phyloP scores from a whole-genome alignment of 2,797 vertebrate species.

The Pipistrellus pipistrellus region DNA sequence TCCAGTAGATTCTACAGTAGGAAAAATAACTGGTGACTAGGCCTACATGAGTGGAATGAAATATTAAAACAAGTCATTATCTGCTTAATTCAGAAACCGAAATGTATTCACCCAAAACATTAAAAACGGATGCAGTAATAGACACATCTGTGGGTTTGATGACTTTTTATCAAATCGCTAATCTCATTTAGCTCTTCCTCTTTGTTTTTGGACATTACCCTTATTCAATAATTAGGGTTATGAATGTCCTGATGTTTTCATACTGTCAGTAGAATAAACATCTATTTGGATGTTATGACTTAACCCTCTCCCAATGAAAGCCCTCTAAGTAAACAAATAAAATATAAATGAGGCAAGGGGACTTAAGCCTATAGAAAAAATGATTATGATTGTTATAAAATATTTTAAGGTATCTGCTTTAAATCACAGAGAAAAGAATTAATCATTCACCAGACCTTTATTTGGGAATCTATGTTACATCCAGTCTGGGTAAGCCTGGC shows the following conservation, averaged over 20 bases:
- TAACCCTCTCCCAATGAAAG: neutral
- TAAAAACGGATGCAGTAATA: neutral
- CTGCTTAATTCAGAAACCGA: neutral
- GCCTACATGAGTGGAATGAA: neutral
- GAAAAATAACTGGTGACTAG: neutral
- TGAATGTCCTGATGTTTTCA: neutral
- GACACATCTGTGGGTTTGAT: neutral
- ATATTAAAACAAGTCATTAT: conserved; percentile 43
- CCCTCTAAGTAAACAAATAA: neutral
- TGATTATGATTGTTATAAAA: neutral
- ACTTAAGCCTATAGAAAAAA: neutral
- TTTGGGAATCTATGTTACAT: neutral
- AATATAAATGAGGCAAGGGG: neutral
- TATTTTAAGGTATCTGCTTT: conserved; percentile 4
- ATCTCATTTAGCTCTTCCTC: neutral
- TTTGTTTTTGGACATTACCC: neutral
- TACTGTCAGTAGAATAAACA: neutral
- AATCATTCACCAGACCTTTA: neutral
- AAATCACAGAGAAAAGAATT: neutral
- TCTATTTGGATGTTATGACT: neutral
- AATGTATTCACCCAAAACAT: neutral
- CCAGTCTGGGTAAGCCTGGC: neutral
- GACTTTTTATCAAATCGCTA: neutral
- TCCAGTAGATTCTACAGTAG: conserved; percentile 34
- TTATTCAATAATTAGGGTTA: neutral